Base-by-base conservation (phyloP, 2,113 vertebrate species). In the Paramisgurnus dabryanus region DNA sequence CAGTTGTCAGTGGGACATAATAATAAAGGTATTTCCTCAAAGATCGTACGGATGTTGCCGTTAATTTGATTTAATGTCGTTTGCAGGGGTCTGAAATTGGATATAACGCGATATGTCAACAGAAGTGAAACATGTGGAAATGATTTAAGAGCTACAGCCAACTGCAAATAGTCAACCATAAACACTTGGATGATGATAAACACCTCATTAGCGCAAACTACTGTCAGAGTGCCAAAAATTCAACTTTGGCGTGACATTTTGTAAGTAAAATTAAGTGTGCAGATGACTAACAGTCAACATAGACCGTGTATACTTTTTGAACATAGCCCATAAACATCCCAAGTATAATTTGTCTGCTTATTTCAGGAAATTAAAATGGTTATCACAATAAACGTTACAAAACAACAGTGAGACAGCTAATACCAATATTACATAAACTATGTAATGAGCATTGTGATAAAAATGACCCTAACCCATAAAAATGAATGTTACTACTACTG, bases 11-110 rank as follows among this genome's bases (percentile, higher is more conserved):
- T 17, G 71, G 45, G 4, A 12, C 6, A 47, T 75, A 18, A 49
- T 64, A 64, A 49, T 75, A 74, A 74, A 7, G 11, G 12, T 7
- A 61, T 47, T 61, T 74, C 57, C 57, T 47, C 10, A 12, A 61
- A 60, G 40, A 49, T 49, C 18, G 13, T 6, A 45, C 10, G 57
- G n/a, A 75, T 10, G 72, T 4, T 75, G 72, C 41, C 4, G 41
- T 49, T 75, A 63, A 47, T 75, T 63, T 47, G 58, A 75, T 39
- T 53, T 12, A 5, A 50, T 73, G 40, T 73, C 3, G 11, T 72
- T 72, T 57, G 27, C 34, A 0, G 17, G 17, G 69, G 9, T 41
- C 55, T 15, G 39, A 45, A 15, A 60, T 27, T 43, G 41, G 70
- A 73, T 61, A 73, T 45, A 1, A 2, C 2, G 4, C n/a, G 6